phyloP scores from a whole-genome alignment of 1,140 invertebrate genomes.

The Tribolium castaneum region DNA sequence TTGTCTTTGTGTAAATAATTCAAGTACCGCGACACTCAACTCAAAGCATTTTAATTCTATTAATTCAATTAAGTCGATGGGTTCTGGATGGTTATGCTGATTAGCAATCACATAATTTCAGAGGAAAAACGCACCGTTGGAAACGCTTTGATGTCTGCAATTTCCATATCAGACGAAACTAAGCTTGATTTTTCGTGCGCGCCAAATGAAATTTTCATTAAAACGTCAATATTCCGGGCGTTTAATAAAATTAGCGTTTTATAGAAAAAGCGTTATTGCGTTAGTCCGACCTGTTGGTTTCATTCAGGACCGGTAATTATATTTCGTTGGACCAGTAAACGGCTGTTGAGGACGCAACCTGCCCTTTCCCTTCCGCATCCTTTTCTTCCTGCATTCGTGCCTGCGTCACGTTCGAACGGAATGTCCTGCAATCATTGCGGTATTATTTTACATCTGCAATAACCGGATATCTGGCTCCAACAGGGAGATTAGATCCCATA shows the following conservation, averaged over 20 bases:
- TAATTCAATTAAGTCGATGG: slow-evolving; percentile 34
- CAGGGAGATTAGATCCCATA: slow-evolving; percentile 50
- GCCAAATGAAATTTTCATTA: slow-evolving; percentile 60
- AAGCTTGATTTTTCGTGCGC: slow-evolving; percentile 55
- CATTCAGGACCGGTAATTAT: slow-evolving; percentile 52
- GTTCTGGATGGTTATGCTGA: slow-evolving; percentile 42
- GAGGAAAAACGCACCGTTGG: slow-evolving; percentile 27
- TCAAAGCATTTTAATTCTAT: slow-evolving; percentile 19
- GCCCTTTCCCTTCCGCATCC: background rate
- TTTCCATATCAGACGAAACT: slow-evolving; percentile 52
- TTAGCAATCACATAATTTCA: slow-evolving; percentile 47
- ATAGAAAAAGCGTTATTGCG: slow-evolving; percentile 56
- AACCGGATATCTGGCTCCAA: slow-evolving; percentile 42
- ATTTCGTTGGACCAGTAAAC: slow-evolving; percentile 46
- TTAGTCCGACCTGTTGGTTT: slow-evolving; percentile 57
- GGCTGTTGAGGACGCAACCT: background rate
- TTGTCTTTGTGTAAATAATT: slow-evolving; percentile 1
- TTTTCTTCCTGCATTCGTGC: slow-evolving; percentile 43
- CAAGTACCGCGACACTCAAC: slow-evolving; percentile 1
- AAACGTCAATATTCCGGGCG: slow-evolving; percentile 57
- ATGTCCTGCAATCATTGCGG: slow-evolving; percentile 53
- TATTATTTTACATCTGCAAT: slow-evolving; percentile 55
- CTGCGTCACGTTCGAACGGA: slow-evolving; percentile 48
- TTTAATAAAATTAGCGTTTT: slow-evolving; percentile 59
- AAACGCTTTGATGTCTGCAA: slow-evolving; percentile 54